Evolutionary conservation across 2,888 invertebrate species (phyloP).

Genomic region (Ariolimax columbianus): DNA sequence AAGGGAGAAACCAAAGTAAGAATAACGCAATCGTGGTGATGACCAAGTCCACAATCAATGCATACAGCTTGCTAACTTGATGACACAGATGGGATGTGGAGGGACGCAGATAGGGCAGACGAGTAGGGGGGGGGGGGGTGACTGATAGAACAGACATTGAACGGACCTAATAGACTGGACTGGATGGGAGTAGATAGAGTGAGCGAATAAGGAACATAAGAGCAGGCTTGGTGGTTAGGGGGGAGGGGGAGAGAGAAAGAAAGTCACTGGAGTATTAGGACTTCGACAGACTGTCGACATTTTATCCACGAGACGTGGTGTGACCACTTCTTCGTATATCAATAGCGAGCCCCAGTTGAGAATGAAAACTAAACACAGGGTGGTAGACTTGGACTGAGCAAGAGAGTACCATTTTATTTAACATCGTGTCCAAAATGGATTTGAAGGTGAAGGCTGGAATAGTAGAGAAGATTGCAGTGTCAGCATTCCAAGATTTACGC

Average conservation of each 20-base stretch:
- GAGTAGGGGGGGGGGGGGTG: too few species aligned
- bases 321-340: conserved; percentile 20
- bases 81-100: neutral
- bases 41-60: neutral
- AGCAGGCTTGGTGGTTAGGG: too few species aligned
- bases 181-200: too few species aligned
- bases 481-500: neutral
- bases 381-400: neutral
- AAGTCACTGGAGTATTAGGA: neutral
- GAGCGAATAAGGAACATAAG: neutral
- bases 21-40: neutral
- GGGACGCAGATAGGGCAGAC: too few species aligned
- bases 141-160: too few species aligned
- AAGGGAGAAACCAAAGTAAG: neutral
- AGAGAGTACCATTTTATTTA: neutral
- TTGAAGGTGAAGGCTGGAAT: neutral
- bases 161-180: too few species aligned
- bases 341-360: neutral
- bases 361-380: neutral
- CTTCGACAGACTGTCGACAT: neutral
- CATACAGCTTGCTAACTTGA: conserved; percentile 7
- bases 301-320: neutral
- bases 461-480: neutral
- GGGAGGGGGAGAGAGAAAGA: neutral
- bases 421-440: neutral